Conservation (phyloP, 2,888 invertebrate species). For the Cyclophora punctaria region DNA sequence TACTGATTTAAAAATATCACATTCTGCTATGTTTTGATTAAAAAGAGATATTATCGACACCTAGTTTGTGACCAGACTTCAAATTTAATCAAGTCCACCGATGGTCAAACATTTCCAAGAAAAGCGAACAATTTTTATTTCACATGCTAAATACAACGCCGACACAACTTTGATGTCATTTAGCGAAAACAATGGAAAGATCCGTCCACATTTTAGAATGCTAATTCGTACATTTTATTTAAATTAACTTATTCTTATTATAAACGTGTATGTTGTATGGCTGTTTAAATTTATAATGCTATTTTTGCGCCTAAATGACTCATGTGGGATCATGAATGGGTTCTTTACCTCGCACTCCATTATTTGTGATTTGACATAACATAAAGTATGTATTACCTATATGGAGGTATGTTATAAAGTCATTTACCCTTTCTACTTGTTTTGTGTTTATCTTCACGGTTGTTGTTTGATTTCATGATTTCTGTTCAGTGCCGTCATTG, state of each 20-base stretch:
- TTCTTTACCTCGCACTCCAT: constrained; percentile 42
- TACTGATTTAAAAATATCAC: too few relatives aligned
- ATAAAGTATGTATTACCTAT: constrained; percentile 9
- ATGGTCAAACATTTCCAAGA: constrained; percentile 49
- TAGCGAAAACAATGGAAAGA: constrained; percentile 74
- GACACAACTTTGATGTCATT: constrained; percentile 73
- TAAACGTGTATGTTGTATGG: constrained; percentile 54
- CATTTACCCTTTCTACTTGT: constrained; percentile 39
- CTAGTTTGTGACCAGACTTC: constrained; percentile 8
- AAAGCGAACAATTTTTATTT: constrained; percentile 53
- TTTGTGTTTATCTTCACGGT: constrained; percentile 30
- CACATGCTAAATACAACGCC: constrained; percentile 62
- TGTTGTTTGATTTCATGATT: constrained; percentile 34
- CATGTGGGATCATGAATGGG: constrained; percentile 56
- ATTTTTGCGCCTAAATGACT: constrained; percentile 67
- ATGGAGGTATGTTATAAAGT: constrained; percentile 41
- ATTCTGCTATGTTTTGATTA: not conserved
- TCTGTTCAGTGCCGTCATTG: constrained; percentile 48
- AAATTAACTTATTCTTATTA: constrained; percentile 71
- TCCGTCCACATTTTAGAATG: constrained; percentile 50
- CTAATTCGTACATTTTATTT: constrained; percentile 64
- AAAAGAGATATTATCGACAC: constrained; percentile 1
- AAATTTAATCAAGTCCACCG: constrained; percentile 28
- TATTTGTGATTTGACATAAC: constrained; percentile 26
- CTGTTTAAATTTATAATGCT: constrained; percentile 65